Base-by-base conservation (phyloP, 1,140 invertebrate species). In the Helicoverpa zea region DNA sequence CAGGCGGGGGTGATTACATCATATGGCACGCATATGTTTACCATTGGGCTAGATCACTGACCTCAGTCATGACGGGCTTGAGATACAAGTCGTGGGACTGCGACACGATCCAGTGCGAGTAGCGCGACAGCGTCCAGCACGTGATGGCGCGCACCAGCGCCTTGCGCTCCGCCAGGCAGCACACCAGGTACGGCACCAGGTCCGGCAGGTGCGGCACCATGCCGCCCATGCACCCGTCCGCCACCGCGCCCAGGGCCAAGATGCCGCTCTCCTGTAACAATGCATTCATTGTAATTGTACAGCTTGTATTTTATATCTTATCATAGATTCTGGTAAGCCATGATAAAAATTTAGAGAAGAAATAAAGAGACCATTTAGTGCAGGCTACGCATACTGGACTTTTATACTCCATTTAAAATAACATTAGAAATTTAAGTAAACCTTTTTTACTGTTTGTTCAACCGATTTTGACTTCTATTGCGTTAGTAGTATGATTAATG, bases 201-300 rank as follows among this genome's bases (percentile, higher is more conserved):
- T 99, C 99, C 1, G 98, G 97, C 81, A 99, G 96, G 95, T 99
- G 99, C 23, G 97, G 98, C 61, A 99, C 97, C 98, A 99, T 99
- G 81, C 99, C 99, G 76, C 96, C 97, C 98, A 99, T 99, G 90
- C 99, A 99, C 79, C 99, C 99, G 96, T 99, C 99, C n/a, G 99
- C 99, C 83, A 99, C 99, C 13, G 99, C 99, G 81, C 99, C 99
- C 52, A 99, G 93, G 11, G 99, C 98, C 23, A 99, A 94, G 82
- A 99, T 99, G 18, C 98, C 99, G 74, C 98, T 98, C 92, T 99
- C 99, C 92, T 95, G 84, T 98, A 13, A 2, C 12, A 61, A 3
- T 0, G 29, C 0, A 30, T 13, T 0, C 14, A 16, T 54, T 54
- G 3, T 16, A 7, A 5, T 35, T 43, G 35, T n/a, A 52, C 51